A percentile compares a stretch with the other conserved stretches of the same genome.
Evolutionary conservation across 2,113 vertebrate species (phyloP).

Genomic region (Muscicapa adusta): DNA sequence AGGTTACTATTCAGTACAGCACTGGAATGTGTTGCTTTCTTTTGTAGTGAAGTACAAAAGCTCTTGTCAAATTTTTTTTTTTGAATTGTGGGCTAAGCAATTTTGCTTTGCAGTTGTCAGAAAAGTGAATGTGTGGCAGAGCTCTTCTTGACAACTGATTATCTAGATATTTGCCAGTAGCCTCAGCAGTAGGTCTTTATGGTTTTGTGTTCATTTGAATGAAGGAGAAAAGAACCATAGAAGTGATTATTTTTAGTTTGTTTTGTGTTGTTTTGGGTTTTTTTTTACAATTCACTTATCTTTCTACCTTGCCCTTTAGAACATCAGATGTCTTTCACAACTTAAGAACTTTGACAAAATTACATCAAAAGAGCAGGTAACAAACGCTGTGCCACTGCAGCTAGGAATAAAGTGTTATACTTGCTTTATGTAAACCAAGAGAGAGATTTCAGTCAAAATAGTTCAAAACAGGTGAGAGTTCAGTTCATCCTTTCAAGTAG

Average conservation of each 20-base stretch:
- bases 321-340: background rate
- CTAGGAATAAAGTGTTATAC: background rate
- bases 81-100: background rate
- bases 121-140: background rate
- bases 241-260: background rate
- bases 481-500: background rate
- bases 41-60: background rate
- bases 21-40: background rate
- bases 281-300: background rate
- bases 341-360: background rate
- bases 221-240: background rate
- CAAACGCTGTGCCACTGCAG: background rate
- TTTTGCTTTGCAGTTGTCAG: background rate
- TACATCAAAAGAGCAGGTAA: background rate
- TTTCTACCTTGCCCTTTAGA: background rate
- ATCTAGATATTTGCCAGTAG: background rate
- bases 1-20: background rate
- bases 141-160: background rate
- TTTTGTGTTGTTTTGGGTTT: background rate
- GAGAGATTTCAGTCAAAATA: background rate
- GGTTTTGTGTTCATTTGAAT: background rate
- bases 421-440: background rate
- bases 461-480: background rate
- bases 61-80: background rate
- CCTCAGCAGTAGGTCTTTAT: background rate